Conservation (phyloP, 2,113 vertebrate genomes). For the Aptenodytes patagonicus region DNA sequence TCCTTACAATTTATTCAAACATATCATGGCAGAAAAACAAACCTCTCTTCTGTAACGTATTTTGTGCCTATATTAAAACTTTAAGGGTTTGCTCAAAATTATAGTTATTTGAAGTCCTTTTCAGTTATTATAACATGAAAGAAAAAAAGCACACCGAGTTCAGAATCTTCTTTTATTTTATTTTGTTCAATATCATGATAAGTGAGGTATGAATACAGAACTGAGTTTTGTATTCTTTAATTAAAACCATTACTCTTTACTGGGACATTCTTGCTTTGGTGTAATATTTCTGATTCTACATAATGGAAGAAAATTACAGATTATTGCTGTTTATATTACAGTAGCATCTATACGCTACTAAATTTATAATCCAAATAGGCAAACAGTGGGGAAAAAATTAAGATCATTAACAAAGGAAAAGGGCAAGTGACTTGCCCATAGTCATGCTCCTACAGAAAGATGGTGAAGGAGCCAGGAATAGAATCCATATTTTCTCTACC, state of each 20-base stretch:
- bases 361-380: not conserved
- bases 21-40: not conserved
- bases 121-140: not conserved
- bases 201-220: not conserved
- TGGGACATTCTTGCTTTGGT: not conserved
- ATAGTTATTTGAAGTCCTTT: not conserved
- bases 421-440: not conserved
- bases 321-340: not conserved
- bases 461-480: not conserved
- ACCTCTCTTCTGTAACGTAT: not conserved
- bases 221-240: not conserved
- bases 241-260: conserved; percentile 20
- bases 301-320: not conserved
- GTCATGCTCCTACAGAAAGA: not conserved
- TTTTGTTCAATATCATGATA: not conserved
- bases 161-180: not conserved
- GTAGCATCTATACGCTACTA: not conserved
- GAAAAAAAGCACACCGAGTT: not conserved
- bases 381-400: not conserved
- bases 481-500: not conserved
- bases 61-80: not conserved
- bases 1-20: not conserved
- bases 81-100: not conserved
- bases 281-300: not conserved
- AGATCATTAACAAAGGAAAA: not conserved